These are phyloP conservation scores for Lamellibrachia satsuma DNA, from an alignment of 2,888 invertebrate species.

Conservation along the genomic window DNA sequence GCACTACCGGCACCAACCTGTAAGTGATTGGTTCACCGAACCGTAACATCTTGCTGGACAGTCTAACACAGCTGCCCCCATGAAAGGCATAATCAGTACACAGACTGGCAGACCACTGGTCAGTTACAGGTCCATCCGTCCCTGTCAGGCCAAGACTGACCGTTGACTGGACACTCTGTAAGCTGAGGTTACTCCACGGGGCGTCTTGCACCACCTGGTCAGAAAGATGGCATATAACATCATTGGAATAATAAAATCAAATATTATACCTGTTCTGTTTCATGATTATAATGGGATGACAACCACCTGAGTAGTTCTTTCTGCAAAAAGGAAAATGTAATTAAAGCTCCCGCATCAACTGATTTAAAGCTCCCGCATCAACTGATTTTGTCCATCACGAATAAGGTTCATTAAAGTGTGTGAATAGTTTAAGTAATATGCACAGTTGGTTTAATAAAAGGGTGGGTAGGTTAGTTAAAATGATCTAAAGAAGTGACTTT, in stretches of 20 bases:
- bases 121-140: neutral
- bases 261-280: neutral
- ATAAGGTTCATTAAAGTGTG: no score
- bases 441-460: no score
- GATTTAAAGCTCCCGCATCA: no score
- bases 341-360: no score
- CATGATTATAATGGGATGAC: neutral
- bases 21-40: neutral
- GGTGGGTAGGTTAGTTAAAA: no score
- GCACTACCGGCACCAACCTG: neutral
- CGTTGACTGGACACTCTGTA: conserved; percentile 19
- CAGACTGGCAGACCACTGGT: neutral
- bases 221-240: neutral
- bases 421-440: no score
- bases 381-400: no score
- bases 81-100: neutral
- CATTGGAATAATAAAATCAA: neutral
- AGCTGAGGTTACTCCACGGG: conserved; percentile 7
- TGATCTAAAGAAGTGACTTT: no score
- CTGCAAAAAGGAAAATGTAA: neutral
- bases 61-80: conserved; percentile 13
- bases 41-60: neutral
- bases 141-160: neutral
- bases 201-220: neutral
- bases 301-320: neutral